phyloP scores from a whole-genome alignment of 2,888 invertebrate species.

The Thymelicus sylvestris region DNA sequence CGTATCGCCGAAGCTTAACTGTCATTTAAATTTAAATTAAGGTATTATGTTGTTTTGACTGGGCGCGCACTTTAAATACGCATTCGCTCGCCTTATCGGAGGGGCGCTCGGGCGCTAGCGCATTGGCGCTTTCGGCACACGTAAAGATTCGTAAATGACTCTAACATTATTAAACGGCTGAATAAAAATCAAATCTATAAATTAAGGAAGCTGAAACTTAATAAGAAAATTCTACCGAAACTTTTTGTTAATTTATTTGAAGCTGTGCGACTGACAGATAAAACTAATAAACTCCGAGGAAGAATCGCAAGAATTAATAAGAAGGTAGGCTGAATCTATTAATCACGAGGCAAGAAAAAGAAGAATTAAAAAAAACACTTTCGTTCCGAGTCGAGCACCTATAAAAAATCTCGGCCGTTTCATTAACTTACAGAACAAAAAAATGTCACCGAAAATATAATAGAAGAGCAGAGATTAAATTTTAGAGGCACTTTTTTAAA shows the following conservation, averaged over 20 bases:
- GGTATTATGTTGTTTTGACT: conserved; percentile 71
- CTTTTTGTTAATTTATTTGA: conserved; percentile 12
- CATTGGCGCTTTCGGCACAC: conserved; percentile 20
- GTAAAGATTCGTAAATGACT: conserved; percentile 24
- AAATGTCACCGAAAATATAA: conserved; percentile 68
- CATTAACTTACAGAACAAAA: conserved; percentile 68
- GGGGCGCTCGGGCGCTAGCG: conserved; percentile 16
- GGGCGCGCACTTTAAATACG: conserved; percentile 45
- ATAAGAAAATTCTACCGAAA: conserved; percentile 13
- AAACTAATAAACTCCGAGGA: conserved; percentile 40
- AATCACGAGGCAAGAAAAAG: conserved; percentile 53
- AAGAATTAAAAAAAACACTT: conserved; percentile 54
- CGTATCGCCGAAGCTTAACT: conserved; percentile 69
- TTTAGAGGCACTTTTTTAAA: conserved; percentile 78
- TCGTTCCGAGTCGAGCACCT: conserved; percentile 47
- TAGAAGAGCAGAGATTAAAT: conserved; percentile 75
- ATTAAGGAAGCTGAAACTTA: background rate
- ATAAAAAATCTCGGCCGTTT: conserved; percentile 77
- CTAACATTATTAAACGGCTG: conserved; percentile 12
- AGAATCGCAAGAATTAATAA: conserved; percentile 39
- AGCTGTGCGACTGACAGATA: conserved; percentile 15
- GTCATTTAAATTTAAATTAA: conserved; percentile 84
- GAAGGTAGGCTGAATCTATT: conserved; percentile 55
- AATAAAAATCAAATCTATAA: background rate
- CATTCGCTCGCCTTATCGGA: conserved; percentile 34